Conservation (phyloP, 2,888 invertebrate species). For the Epirrhoe tristata region DNA sequence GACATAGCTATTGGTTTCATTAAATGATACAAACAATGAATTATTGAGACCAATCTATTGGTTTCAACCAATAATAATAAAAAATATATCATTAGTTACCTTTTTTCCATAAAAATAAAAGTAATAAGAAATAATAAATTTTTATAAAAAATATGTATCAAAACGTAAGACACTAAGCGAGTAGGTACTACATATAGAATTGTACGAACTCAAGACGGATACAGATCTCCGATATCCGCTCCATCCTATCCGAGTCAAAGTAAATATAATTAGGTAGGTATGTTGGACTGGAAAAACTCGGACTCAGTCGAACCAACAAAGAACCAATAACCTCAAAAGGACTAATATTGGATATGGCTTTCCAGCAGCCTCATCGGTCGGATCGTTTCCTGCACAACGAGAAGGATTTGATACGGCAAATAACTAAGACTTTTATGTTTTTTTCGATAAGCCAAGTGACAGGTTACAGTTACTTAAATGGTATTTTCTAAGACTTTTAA, state of each 20-base stretch:
- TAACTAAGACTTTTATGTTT: too few relatives aligned
- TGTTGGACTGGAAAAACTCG: constrained; percentile 30
- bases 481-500: too few relatives aligned
- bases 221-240: constrained; percentile 21
- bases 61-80: too few relatives aligned
- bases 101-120: too few relatives aligned
- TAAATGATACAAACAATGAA: too few relatives aligned
- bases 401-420: constrained; percentile 12
- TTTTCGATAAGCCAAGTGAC: too few relatives aligned
- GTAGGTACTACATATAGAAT: not conserved
- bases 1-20: too few relatives aligned
- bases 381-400: constrained; percentile 19
- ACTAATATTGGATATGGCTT: constrained; percentile 38
- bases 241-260: constrained; percentile 20
- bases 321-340: constrained; percentile 36
- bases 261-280: constrained; percentile 31
- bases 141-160: not conserved
- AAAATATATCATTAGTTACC: too few relatives aligned
- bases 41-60: too few relatives aligned
- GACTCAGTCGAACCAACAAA: constrained; percentile 28
- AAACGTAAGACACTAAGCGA: not conserved
- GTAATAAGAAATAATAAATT: too few relatives aligned
- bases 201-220: not conserved
- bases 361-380: constrained; percentile 23
- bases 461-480: too few relatives aligned